These are phyloP conservation scores for Morpho deidamia DNA, from an alignment of 2,888 invertebrate species.

Conservation along the genomic window DNA sequence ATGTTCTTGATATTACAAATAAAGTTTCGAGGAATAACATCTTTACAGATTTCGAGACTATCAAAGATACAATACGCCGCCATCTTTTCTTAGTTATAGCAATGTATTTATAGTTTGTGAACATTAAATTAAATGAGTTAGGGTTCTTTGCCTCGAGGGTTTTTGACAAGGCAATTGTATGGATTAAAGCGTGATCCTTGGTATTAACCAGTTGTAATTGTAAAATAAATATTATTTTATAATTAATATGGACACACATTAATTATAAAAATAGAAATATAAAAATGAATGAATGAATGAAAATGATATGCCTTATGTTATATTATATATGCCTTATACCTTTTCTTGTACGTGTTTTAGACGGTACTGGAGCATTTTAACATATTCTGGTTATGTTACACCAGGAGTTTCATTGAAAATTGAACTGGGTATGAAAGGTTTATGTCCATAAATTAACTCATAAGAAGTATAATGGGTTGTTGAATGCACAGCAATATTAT, in stretches of 20 bases:
- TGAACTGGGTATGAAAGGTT: slow-evolving; percentile 8
- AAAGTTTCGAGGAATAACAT: too few species aligned
- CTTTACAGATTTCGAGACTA: too few species aligned
- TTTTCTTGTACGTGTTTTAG: slow-evolving; percentile 4
- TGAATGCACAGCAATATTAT: slow-evolving; percentile 11
- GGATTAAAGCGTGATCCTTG: slow-evolving; percentile 10
- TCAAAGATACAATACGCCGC: not conserved
- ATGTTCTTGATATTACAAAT: too few species aligned
- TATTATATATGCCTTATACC: too few species aligned
- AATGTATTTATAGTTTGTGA: not conserved
- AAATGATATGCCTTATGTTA: too few species aligned
- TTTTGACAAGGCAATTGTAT: slow-evolving; percentile 8
- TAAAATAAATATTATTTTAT: slow-evolving; percentile 14
- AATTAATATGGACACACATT: slow-evolving; percentile 13
- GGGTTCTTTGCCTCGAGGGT: not conserved
- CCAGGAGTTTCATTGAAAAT: slow-evolving; percentile 1
- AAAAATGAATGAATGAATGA: too few species aligned
- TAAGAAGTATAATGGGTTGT: slow-evolving; percentile 12
- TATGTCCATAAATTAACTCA: slow-evolving; percentile 12
- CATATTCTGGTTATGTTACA: slow-evolving; percentile 8
- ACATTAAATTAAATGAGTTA: not conserved
- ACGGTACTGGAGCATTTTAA: slow-evolving; percentile 2
- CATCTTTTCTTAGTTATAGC: not conserved
- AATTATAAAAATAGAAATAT: too few species aligned
- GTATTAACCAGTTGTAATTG: slow-evolving; percentile 7